Evolutionary conservation across 2,888 invertebrate genomes (phyloP), one percentile per base, ranked within the genome.

Genomic region (Luperina testacea): DNA sequence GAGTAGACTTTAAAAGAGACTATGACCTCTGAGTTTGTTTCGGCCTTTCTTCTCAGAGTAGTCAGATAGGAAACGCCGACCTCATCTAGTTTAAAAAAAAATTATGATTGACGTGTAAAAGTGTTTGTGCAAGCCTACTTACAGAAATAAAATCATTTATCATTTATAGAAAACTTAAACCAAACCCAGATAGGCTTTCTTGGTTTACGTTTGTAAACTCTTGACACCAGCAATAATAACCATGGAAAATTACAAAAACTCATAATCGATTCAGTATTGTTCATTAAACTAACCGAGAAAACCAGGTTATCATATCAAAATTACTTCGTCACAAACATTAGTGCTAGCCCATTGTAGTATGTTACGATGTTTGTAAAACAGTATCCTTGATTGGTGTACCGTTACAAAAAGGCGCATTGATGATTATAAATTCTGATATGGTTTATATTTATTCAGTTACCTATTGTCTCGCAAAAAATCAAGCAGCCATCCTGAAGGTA

Each of bases 241-340:
- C 24, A 53, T 45, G n/a, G 9, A 20, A 74, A 42, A 45, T 65
- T 2, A 27, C 27, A 53, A 63, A 79, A 32, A 1, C 2, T 20
- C 1, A 8, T 53, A 53, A 57, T n/a, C 32, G 11, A 67, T 57
- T 65, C 15, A 0, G 0, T 45, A 80, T 53, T 15, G 70, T 57
- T 68, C 38, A 27, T 63, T 76, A 51, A 17, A 3, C 42, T 17
- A 17, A 64, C 42, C 42, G 42, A 51, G 24, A 32, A 51, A 79
- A 63, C 38, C 13, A 63, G 76, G 27, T 78, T 24, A 78, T 42
- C 61, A 38, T 24, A 1, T 27, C n/a, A 48, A 78, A 61, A 78
- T 51, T 0, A 38, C 45, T 32, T 77, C 3, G 2, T 15, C n/a
- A 59, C 32, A 71, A 48, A 72, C 71, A 73, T 72, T 48, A 7